A percentile compares a stretch with the other conserved stretches of the same genome.
Evolutionary conservation across 2,888 invertebrate species (phyloP).

Genomic region (Agrochola lychnidis): DNA sequence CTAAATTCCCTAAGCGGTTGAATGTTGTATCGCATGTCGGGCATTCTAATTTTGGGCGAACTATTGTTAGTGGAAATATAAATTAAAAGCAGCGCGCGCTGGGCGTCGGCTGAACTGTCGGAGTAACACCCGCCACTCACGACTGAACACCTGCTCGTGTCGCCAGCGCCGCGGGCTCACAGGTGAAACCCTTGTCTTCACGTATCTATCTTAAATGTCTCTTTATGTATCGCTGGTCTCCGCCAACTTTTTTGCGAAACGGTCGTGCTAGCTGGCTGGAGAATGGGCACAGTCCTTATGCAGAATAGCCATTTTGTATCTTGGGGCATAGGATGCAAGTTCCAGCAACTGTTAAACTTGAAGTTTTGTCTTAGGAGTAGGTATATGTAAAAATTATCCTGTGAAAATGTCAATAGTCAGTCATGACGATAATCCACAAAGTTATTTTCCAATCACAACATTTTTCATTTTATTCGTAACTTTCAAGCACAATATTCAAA

Average conservation of each 20-base stretch:
- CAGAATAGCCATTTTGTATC: background rate
- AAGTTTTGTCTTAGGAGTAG: background rate
- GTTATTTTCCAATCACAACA: background rate
- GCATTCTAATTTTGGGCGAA: slow-evolving; percentile 15
- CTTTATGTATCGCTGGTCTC: background rate
- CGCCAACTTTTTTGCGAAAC: background rate
- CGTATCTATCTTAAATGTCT: too few species aligned
- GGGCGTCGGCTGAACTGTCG: background rate
- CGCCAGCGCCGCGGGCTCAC: slow-evolving; percentile 10
- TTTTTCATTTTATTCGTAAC: background rate
- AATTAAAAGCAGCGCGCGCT: too few species aligned
- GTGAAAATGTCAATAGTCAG: background rate
- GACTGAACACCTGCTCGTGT: slow-evolving; percentile 10
- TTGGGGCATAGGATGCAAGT: background rate
- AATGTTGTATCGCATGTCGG: background rate
- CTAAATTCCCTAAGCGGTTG: background rate
- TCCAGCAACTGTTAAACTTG: background rate
- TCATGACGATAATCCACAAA: background rate
- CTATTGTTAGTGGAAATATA: slow-evolving; percentile 14
- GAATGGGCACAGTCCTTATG: background rate
- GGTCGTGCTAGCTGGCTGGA: background rate
- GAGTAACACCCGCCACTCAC: background rate
- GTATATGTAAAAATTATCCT: background rate
- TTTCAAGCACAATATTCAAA: background rate
- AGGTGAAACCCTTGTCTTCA: background rate